Percentiles rank a stretch among this genome's conserved stretches.
Evolutionary conservation across 2,888 invertebrate genomes (phyloP).

Genomic region (Microchrysa polita): DNA sequence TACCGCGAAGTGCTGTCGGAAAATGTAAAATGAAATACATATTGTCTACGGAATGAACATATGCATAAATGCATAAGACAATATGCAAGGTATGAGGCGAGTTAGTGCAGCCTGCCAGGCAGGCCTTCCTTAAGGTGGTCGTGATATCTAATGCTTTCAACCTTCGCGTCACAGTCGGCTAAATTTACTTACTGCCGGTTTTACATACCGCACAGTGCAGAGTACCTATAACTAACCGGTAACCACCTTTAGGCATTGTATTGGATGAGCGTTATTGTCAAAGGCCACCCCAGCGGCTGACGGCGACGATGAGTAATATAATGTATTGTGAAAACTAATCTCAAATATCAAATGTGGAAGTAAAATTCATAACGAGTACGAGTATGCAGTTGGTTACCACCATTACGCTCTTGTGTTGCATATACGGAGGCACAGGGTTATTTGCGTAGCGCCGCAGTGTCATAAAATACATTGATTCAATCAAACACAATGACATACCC

Average conservation of each 20-base stretch:
- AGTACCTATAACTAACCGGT: no score
- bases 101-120: background rate
- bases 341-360: conserved; percentile 41
- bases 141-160: conserved; percentile 40
- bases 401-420: background rate
- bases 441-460: background rate
- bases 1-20: no score
- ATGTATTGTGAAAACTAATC: conserved; percentile 30
- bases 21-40: no score
- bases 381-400: background rate
- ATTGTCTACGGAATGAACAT: no score
- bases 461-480: background rate
- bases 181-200: conserved; percentile 8
- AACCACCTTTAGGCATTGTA: conserved; percentile 13
- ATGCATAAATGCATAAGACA: no score
- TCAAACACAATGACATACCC: background rate
- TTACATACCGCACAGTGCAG: background rate
- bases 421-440: background rate
- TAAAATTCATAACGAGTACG: no score
- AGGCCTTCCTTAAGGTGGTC: conserved; percentile 12
- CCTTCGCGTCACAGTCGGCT: conserved; percentile 32
- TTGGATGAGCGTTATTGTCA: conserved; percentile 20
- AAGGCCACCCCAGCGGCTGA: conserved; percentile 23
- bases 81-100: no score
- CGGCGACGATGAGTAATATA: background rate